phyloP scores from a whole-genome alignment of 2,888 invertebrate species.

The Stenchaetothrips biformis region DNA sequence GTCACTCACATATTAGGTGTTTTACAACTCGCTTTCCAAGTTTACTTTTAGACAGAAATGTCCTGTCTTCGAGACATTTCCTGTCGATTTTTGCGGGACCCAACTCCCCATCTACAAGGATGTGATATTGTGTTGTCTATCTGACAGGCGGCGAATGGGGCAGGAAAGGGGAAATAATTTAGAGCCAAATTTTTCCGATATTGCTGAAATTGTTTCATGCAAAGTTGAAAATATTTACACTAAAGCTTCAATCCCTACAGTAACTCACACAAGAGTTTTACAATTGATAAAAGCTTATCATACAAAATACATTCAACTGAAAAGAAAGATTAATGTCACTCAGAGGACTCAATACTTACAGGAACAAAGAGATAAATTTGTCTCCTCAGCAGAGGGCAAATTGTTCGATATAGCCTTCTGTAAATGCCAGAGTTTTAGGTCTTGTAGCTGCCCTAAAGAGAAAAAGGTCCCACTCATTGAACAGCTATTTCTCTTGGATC shows the following conservation, averaged over 20 bases:
- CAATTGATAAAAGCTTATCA: background rate
- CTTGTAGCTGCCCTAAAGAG: background rate
- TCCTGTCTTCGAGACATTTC: background rate
- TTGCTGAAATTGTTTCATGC: background rate
- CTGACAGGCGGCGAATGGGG: background rate
- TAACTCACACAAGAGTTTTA: background rate
- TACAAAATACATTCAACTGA: background rate
- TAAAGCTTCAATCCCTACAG: background rate
- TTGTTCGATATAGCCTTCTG: background rate
- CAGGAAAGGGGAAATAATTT: background rate
- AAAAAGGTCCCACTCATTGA: background rate
- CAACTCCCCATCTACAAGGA: background rate
- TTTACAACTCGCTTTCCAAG: background rate
- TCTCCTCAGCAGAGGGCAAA: background rate
- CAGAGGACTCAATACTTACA: background rate
- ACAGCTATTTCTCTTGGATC: background rate
- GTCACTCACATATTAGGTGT: background rate
- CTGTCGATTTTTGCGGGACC: background rate
- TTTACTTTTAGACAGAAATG: background rate
- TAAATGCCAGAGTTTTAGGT: background rate
- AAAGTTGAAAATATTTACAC: background rate
- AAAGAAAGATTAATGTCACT: background rate
- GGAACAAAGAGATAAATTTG: background rate
- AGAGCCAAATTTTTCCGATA: background rate
- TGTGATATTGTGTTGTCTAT: background rate